Percentiles rank a stretch among this genome's conserved stretches.
These are phyloP conservation scores for Philopedon plagiatum DNA, from an alignment of 2,888 invertebrate genomes.

Conservation along the genomic window DNA sequence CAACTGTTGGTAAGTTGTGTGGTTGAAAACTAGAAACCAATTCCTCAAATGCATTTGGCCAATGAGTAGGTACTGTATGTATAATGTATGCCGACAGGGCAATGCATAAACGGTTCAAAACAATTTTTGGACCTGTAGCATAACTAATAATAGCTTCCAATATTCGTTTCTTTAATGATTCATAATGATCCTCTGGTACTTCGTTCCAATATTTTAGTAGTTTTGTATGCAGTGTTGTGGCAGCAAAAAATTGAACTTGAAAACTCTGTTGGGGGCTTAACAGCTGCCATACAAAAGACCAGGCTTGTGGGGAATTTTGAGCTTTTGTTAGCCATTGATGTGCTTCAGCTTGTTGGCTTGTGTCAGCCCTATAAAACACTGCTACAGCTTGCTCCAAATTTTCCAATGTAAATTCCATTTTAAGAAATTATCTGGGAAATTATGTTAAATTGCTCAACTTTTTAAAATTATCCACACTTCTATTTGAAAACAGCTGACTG, in stretches of 20 bases:
- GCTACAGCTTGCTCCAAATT: constrained; percentile 80
- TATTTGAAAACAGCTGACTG: no score
- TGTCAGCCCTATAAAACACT: constrained; percentile 76
- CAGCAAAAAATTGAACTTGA: constrained; percentile 95
- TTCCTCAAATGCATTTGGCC: constrained; percentile 81
- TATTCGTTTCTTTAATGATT: constrained; percentile 82
- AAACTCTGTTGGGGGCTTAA: constrained; percentile 81
- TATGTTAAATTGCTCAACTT: no score
- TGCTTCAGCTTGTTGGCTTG: constrained; percentile 81
- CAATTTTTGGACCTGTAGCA: constrained; percentile 86
- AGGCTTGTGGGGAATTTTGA: constrained; percentile 89
- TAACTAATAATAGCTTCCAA: constrained; percentile 84
- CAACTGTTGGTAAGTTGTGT: constrained; percentile 73
- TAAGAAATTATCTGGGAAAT: background rate
- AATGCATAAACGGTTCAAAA: constrained; percentile 89
- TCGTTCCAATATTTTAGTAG: constrained; percentile 91
- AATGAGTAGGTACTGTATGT: constrained; percentile 74
- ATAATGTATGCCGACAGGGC: constrained; percentile 90
- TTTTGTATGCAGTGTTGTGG: constrained; percentile 90
- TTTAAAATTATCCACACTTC: no score
- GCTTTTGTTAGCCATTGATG: constrained; percentile 90
- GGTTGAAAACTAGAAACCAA: constrained; percentile 74
- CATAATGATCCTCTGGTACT: constrained; percentile 85
- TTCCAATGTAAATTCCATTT: constrained; percentile 76
- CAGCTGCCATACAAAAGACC: constrained; percentile 94